These are phyloP conservation scores for Phrynocephalus guinanensis DNA, from an alignment of 2,797 vertebrate species.

Conservation along the genomic window DNA sequence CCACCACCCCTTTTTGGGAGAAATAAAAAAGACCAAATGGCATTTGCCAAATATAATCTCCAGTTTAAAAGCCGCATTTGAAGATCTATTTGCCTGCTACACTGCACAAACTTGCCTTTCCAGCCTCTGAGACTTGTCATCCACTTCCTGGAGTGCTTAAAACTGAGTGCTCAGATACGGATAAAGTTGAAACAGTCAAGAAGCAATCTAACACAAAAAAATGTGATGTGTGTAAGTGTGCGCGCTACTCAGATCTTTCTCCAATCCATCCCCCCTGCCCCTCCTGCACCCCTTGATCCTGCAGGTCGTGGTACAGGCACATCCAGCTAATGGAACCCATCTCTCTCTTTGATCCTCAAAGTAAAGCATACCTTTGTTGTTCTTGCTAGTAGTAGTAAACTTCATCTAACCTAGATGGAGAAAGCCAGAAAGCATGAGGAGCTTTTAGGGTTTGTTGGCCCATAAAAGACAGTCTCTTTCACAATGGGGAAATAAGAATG, in stretches of 20 bases:
- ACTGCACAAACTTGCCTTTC: constrained; percentile 79
- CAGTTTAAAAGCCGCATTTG: constrained; percentile 83
- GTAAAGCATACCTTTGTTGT: constrained; percentile 64
- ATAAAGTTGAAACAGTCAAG: constrained; percentile 90
- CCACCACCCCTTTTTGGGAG: constrained; percentile 54
- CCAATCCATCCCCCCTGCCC: constrained; percentile 83
- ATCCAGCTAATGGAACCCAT: constrained; percentile 94
- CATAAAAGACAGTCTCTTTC: constrained; percentile 32
- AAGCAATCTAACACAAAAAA: constrained; percentile 86
- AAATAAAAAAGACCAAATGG: constrained; percentile 71
- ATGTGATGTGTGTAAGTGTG: constrained; percentile 89
- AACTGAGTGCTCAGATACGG: constrained; percentile 92
- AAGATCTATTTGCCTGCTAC: constrained; percentile 84
- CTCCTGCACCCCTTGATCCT: constrained; percentile 83
- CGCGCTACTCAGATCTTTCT: constrained; percentile 92
- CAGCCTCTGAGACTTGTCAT: constrained; percentile 85
- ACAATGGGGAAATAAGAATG: constrained; percentile 17
- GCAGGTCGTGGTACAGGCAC: constrained; percentile 88
- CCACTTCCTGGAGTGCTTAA: constrained; percentile 91
- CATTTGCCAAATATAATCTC: constrained; percentile 86
- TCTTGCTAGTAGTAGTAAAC: constrained; percentile 63
- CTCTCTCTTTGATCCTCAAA: constrained; percentile 94
- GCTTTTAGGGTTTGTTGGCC: constrained; percentile 77
- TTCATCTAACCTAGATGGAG: constrained; percentile 76
- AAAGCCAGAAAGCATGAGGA: constrained; percentile 77